Percentiles rank a stretch among this genome's conserved stretches.
Conservation (phyloP, 2,888 invertebrate species). For the Drosophila vallismaia region DNA sequence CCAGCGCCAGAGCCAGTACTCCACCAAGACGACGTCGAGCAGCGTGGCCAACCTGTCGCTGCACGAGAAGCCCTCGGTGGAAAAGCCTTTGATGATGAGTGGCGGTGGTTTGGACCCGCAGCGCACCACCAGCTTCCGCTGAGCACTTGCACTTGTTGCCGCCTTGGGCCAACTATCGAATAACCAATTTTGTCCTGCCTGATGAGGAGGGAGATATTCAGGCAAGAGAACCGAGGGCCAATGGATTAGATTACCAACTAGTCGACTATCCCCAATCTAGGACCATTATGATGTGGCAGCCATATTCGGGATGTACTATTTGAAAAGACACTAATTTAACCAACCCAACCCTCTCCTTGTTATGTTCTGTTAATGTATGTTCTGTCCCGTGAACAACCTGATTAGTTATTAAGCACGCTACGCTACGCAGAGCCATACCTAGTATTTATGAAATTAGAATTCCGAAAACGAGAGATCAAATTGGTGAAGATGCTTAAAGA, state of each 20-base stretch:
- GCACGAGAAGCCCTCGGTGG: constrained; percentile 66
- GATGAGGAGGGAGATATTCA: background rate
- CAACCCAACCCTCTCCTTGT: constrained; percentile 13
- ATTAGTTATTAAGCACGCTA: constrained; percentile 35
- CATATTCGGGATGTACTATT: constrained; percentile 51
- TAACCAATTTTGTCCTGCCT: constrained; percentile 23
- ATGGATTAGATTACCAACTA: background rate
- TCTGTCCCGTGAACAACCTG: constrained; percentile 41
- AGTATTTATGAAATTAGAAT: constrained; percentile 38
- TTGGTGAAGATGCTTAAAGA: too few relatives aligned
- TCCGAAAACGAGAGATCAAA: background rate
- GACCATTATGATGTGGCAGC: constrained; percentile 40
- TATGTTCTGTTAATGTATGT: constrained; percentile 29
- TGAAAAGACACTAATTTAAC: constrained; percentile 63
- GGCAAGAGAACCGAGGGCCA: background rate
- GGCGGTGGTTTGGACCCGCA: constrained; percentile 40
- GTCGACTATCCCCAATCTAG: background rate
- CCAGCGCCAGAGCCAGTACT: constrained; percentile 83
- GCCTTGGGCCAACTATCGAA: constrained; percentile 62
- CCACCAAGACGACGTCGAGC: constrained; percentile 82
- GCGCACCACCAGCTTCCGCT: constrained; percentile 62
- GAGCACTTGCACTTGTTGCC: constrained; percentile 12
- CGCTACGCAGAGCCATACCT: constrained; percentile 41
- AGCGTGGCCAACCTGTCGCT: constrained; percentile 79
- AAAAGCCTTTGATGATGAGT: constrained; percentile 73